These are phyloP conservation scores for Gila orcuttii DNA, from an alignment of 2,113 vertebrate species.

Conservation along the genomic window DNA sequence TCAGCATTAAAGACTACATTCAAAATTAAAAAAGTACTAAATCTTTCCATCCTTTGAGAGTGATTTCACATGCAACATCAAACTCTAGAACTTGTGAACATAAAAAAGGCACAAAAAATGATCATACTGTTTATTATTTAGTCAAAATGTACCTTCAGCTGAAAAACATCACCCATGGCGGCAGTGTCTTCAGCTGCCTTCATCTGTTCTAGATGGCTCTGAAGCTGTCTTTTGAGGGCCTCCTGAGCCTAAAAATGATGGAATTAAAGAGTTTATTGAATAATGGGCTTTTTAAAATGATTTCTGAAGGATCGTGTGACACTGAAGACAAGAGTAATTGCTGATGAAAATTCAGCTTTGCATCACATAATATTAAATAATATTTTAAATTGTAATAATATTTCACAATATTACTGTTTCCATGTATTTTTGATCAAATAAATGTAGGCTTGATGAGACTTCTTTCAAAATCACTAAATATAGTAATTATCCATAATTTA, in stretches of 20 bases:
- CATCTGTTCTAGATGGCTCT: slow-evolving; percentile 85
- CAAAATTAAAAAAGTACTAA: not conserved
- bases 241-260: not conserved
- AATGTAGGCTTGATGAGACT: too few relatives aligned
- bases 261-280: not conserved
- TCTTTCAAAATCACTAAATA: too few relatives aligned
- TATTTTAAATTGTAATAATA: too few relatives aligned
- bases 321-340: too few relatives aligned
- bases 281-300: not conserved
- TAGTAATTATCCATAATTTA: too few relatives aligned
- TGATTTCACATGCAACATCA: not conserved
- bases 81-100: too few relatives aligned
- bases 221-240: slow-evolving; percentile 67
- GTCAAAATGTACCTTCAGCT: slow-evolving; percentile 82
- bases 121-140: not conserved
- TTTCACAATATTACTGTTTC: too few relatives aligned
- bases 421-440: too few relatives aligned
- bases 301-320: too few relatives aligned
- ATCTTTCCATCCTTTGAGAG: not conserved
- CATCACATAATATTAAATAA: too few relatives aligned
- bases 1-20: not conserved
- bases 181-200: slow-evolving; percentile 70
- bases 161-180: slow-evolving; percentile 73
- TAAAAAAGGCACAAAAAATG: too few relatives aligned
- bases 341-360: too few relatives aligned